Evolutionary conservation across 2,797 vertebrate genomes (phyloP).

Genomic region (Champsocephalus esox): DNA sequence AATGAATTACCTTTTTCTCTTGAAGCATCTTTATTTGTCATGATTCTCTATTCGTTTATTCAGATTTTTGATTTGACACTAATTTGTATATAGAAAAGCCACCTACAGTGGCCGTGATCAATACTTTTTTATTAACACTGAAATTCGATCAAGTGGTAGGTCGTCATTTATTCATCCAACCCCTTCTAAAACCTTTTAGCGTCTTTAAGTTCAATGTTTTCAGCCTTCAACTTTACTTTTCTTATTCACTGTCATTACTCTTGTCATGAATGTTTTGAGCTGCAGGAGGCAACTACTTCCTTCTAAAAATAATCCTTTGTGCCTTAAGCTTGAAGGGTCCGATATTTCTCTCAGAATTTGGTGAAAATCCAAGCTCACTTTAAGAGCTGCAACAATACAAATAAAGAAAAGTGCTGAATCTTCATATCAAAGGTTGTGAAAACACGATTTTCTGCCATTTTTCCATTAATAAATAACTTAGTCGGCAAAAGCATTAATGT

Average conservation of each 20-base stretch:
- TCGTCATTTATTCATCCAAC: not conserved
- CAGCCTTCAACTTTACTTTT: too few species aligned
- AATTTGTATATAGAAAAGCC: not conserved
- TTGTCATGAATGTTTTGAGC: not conserved
- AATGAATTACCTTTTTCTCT: not conserved
- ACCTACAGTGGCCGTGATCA: not conserved
- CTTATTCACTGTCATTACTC: not conserved
- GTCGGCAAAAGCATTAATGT: too few species aligned
- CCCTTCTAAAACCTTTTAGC: not conserved
- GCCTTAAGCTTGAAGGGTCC: not conserved
- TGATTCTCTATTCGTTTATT: not conserved
- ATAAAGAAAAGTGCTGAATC: too few species aligned
- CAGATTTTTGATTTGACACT: not conserved
- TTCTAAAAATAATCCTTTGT: not conserved
- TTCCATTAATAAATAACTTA: too few species aligned
- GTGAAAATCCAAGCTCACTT: too few species aligned
- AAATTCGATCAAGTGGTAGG: too few species aligned
- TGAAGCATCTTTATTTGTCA: not conserved
- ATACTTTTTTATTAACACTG: not conserved
- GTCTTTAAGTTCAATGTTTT: not conserved
- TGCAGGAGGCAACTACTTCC: not conserved
- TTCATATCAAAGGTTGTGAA: too few species aligned
- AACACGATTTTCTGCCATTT: too few species aligned
- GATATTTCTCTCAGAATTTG: too few species aligned
- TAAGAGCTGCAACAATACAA: too few species aligned